These are phyloP conservation scores for Rhyacophila brunnea DNA, from an alignment of 1,140 invertebrate genomes.

Conservation along the genomic window DNA sequence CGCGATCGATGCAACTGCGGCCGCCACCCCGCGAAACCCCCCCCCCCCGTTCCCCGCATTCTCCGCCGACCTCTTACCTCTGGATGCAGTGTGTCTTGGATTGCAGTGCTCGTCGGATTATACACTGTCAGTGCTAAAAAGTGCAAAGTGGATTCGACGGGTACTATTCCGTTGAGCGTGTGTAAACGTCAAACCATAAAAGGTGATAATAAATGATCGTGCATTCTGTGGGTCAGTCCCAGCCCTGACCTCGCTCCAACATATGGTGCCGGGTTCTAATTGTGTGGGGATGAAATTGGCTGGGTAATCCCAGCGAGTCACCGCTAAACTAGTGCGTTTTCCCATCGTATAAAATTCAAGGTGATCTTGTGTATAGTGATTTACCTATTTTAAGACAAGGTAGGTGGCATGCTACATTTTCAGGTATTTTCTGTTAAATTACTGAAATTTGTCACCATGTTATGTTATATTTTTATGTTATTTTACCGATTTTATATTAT, in stretches of 20 bases:
- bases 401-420: constrained; percentile 15
- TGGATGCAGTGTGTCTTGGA: constrained; percentile 16
- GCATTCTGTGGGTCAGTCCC: not conserved
- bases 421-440: no score
- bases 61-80: constrained; percentile 42
- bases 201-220: not conserved
- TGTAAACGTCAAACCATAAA: not conserved
- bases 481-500: no score
- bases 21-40: constrained; percentile 46
- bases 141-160: not conserved
- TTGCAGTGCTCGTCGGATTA: constrained; percentile 23
- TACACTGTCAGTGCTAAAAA: not conserved
- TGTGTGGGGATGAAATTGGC: no score
- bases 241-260: no score
- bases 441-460: no score
- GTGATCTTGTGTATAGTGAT: constrained; percentile 10
- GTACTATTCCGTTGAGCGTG: not conserved
- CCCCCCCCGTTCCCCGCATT: constrained; percentile 49
- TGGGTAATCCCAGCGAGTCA: not conserved
- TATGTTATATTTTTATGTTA: no score
- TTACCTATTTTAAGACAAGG: constrained; percentile 6
- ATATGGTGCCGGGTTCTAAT: no score
- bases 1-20: constrained; percentile 51
- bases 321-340: constrained; percentile 7
- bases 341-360: constrained; percentile 13